Conservation (phyloP, 1,140 invertebrate genomes). For the Uloborus diversus region DNA sequence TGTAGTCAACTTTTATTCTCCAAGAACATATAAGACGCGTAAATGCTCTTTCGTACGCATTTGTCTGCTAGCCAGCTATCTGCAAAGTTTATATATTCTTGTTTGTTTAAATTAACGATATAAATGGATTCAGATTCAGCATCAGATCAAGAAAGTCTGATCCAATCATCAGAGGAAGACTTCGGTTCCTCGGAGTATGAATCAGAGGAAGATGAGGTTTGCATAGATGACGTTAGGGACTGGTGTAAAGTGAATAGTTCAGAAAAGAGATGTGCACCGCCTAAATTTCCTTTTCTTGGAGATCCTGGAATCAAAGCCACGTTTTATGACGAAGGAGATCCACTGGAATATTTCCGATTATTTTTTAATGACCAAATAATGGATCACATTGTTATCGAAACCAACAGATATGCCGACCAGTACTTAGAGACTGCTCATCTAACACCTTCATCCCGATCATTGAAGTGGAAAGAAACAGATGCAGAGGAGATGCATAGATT, state of each 20-base stretch:
- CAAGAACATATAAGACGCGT: too few relatives aligned
- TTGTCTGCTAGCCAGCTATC: too few relatives aligned
- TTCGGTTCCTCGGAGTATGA: not conserved
- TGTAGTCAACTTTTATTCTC: too few relatives aligned
- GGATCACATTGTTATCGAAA: not conserved
- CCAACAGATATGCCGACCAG: not conserved
- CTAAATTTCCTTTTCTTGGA: not conserved
- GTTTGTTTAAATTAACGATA: too few relatives aligned
- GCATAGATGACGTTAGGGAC: not conserved
- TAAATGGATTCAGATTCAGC: not conserved
- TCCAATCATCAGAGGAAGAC: not conserved
- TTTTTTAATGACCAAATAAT: constrained; percentile 1
- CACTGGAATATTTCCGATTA: not conserved
- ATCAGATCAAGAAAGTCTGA: not conserved
- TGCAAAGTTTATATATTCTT: too few relatives aligned
- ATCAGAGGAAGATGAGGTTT: not conserved
- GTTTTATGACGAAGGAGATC: not conserved
- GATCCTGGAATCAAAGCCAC: not conserved
- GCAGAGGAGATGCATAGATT: not conserved
- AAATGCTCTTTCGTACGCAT: too few relatives aligned
- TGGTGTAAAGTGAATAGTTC: not conserved
- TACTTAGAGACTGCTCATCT: not conserved
- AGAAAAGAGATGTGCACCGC: not conserved
- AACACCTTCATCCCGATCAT: not conserved
- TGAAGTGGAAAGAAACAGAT: not conserved